phyloP scores from a whole-genome alignment of 2,797 vertebrate genomes.

The Anas acuta region DNA sequence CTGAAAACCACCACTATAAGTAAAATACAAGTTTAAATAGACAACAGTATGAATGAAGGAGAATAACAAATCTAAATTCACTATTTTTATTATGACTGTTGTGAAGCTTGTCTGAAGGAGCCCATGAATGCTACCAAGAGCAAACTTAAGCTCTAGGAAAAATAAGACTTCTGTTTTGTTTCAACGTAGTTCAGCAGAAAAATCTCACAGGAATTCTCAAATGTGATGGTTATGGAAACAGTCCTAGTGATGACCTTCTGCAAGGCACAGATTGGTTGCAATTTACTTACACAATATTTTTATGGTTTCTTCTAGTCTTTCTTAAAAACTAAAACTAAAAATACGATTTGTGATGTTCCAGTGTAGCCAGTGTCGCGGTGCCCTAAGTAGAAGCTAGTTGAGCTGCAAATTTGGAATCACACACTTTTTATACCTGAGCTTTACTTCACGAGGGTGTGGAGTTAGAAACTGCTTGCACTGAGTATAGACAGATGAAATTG shows the following conservation, averaged over 20 bases:
- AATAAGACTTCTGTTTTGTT: background rate
- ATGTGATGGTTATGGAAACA: background rate
- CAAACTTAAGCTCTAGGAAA: background rate
- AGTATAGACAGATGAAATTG: background rate
- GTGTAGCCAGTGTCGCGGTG: background rate
- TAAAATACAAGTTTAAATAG: background rate
- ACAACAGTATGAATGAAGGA: background rate
- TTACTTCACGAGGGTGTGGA: background rate
- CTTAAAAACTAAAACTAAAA: background rate
- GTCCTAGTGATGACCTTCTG: background rate
- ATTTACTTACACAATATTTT: background rate
- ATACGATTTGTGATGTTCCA: background rate
- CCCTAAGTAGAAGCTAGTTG: background rate
- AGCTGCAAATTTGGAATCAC: background rate
- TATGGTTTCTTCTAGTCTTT: background rate
- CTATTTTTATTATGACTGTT: background rate
- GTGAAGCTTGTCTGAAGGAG: background rate
- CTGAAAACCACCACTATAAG: background rate
- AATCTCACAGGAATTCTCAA: background rate
- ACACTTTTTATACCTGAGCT: background rate
- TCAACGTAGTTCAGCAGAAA: background rate
- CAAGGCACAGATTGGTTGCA: background rate
- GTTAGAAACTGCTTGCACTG: background rate
- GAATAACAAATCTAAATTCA: background rate
- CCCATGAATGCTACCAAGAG: background rate